Evolutionary conservation across 2,113 vertebrate genomes (phyloP).

Genomic region (Tragulus kanchil): DNA sequence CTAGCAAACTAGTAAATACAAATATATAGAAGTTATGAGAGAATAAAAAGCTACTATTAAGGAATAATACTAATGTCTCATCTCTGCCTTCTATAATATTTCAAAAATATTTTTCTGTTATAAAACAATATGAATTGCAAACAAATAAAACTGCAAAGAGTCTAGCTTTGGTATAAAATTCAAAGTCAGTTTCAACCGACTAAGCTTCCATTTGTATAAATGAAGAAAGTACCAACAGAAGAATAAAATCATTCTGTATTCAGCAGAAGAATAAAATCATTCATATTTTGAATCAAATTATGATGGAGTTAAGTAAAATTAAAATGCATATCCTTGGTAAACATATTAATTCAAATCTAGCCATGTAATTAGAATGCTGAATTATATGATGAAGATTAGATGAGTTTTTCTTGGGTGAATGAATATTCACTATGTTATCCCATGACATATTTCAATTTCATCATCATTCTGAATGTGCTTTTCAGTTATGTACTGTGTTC

Average conservation of each 20-base stretch:
- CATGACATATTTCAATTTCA: slow-evolving; percentile 64
- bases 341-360: slow-evolving; percentile 77
- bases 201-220: slow-evolving; percentile 36
- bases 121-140: too few relatives aligned
- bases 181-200: not conserved
- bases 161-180: not conserved
- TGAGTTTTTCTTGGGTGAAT: slow-evolving; percentile 76
- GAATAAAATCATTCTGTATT: slow-evolving; percentile 48
- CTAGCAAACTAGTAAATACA: not conserved
- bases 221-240: not conserved
- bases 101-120: not conserved
- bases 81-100: not conserved
- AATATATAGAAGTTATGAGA: not conserved
- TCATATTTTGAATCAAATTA: slow-evolving; percentile 71
- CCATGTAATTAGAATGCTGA: slow-evolving; percentile 73
- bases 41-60: not conserved
- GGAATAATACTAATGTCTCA: not conserved
- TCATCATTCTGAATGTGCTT: slow-evolving; percentile 65
- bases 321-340: slow-evolving; percentile 77
- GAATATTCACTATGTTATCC: slow-evolving; percentile 75
- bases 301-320: slow-evolving; percentile 71
- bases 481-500: not conserved
- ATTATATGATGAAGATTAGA: slow-evolving; percentile 77
- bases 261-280: slow-evolving; percentile 42
- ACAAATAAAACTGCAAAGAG: not conserved